phyloP scores from a whole-genome alignment of 2,113 vertebrate species.

The Myiozetetes cayanensis region DNA sequence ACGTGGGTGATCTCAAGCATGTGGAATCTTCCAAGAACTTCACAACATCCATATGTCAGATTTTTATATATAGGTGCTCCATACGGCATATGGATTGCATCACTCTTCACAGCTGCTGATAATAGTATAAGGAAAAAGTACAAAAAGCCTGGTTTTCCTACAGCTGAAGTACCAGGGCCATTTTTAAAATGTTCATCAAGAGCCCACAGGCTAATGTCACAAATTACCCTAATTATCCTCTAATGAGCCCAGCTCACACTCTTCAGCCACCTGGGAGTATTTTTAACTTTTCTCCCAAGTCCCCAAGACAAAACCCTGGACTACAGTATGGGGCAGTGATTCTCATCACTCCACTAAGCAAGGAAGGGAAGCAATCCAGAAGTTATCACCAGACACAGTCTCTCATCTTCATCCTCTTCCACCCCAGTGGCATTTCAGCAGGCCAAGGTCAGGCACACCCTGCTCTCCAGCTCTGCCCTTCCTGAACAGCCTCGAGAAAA shows the following conservation, averaged over 20 bases:
- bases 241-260: background rate
- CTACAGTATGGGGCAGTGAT: background rate
- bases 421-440: background rate
- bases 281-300: background rate
- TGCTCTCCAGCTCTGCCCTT: background rate
- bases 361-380: background rate
- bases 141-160: background rate
- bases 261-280: background rate
- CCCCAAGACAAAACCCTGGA: background rate
- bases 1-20: slow-evolving; percentile 31
- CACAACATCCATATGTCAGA: slow-evolving; percentile 44
- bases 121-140: slow-evolving; percentile 28
- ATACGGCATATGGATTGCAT: slow-evolving; percentile 47
- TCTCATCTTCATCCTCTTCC: background rate
- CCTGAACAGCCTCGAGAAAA: background rate
- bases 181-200: background rate
- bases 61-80: slow-evolving; percentile 55
- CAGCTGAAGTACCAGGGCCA: background rate
- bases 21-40: slow-evolving; percentile 51
- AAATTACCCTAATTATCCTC: background rate
- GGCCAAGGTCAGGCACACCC: background rate
- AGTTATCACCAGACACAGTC: background rate
- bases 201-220: background rate
- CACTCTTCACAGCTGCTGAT: slow-evolving; percentile 53
- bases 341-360: accelerated